Evolutionary conservation across 2,888 invertebrate species (phyloP), one percentile per base, ranked within the genome.

Genomic region (Marasmarcha lunaedactyla): DNA sequence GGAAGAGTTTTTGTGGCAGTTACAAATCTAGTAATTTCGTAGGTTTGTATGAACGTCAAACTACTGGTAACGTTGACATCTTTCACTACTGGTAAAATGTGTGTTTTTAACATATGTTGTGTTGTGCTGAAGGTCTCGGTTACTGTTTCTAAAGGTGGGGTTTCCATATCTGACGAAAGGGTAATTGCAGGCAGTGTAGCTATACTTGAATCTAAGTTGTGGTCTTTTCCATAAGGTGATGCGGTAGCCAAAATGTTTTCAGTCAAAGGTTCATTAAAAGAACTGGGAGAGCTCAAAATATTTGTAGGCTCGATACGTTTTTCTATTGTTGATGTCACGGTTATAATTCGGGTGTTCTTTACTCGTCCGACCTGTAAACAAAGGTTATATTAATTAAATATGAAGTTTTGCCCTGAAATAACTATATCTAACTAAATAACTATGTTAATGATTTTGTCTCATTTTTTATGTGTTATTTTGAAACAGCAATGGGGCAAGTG

Each of bases 81-180:
- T 46, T 88, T 87, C 30, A 95, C 86, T 1, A 95, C 89, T 0
- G 96, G 96, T 38, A 96, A 74, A 44, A 96, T 88, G 62, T 95
- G 94, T 1, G 96, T 96, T 71, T 94, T 95, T 12, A 94, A 76
- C 84, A 95, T 89, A 7, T 91, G 87, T 68, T 95, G 94, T 1
- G 94, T 95, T 3, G 95, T 94, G 52, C 95, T 94, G 73, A 94
- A 96, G 2, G 94, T 94, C 73, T 96, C 95, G 0, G 94, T 94
- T 34, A 93, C 83, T 1, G 94, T 95, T 78, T 95, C 94, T 38
- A 96, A 71, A 0, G 94, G 93, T 10, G 94, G 94, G 0, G 94
- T 95, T 66, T 92, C 92, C 63, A 89, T 88, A 53, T 90, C 91
- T 7, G 89, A 87, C 5, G 90, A 88, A 33, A 94, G 74, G 43